Conservation (phyloP, 2,888 invertebrate species). For the Criorhina ranunculi region DNA sequence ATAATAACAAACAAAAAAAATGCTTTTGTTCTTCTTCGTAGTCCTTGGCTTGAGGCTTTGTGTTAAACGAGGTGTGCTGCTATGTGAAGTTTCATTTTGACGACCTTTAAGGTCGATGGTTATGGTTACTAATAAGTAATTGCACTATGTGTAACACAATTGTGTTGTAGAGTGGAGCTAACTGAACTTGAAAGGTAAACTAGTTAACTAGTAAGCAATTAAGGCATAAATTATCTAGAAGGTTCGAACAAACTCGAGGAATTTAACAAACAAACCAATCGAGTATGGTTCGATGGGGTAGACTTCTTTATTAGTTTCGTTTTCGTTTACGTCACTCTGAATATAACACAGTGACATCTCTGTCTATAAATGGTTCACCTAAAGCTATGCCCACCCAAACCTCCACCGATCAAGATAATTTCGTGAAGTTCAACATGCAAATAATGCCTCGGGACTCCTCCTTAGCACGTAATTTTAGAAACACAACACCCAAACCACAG, state of each 20-base stretch:
- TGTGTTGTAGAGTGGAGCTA: constrained; percentile 8
- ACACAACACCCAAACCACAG: constrained; percentile 43
- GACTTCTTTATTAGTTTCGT: too few species aligned
- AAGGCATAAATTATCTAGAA: too few species aligned
- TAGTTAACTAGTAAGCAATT: neutral
- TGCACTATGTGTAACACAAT: neutral
- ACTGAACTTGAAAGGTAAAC: neutral
- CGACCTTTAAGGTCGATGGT: constrained; percentile 69
- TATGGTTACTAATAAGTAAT: neutral
- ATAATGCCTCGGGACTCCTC: constrained; percentile 54
- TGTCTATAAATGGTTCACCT: neutral
- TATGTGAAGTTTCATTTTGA: constrained; percentile 37
- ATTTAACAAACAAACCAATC: too few species aligned
- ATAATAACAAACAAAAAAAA: constrained; percentile 3
- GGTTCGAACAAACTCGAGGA: too few species aligned
- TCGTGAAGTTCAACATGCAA: constrained; percentile 70
- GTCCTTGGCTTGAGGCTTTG: constrained; percentile 54
- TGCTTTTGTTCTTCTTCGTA: constrained; percentile 35
- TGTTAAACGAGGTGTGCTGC: constrained; percentile 66
- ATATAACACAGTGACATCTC: too few species aligned
- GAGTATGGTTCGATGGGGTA: too few species aligned
- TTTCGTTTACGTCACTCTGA: too few species aligned
- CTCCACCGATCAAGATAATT: neutral
- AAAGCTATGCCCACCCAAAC: neutral
- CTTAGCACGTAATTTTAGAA: constrained; percentile 43